Evolutionary conservation across 92 coral and sea anemone species (phyloP), one percentile per base, ranked within the genome.

Genomic region (Epizoanthus scotinus): DNA sequence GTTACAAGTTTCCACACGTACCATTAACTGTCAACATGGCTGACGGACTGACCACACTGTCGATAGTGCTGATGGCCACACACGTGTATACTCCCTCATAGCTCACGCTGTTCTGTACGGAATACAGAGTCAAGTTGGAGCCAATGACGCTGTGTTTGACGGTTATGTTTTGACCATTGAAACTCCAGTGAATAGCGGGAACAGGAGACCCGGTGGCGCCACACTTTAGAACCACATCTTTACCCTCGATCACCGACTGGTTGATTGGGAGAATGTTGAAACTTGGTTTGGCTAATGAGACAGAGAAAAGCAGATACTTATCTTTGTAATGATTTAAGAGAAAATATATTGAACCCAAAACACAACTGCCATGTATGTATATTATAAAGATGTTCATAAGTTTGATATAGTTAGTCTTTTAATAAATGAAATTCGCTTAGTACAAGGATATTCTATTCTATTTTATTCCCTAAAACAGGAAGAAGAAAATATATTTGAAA

Each of bases 61-160:
- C 85, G 22, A 58, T 71, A 15, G 13, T 34, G 42, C 70, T 87
- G 42, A 27, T 29, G 17, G 87, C 90, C 69, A 60, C 63, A 68
- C 90, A 87, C 44, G 79, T 75, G 75, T 87, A 87, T 8, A 22
- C 27, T 4, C 90, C 90, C 59, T 87, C 90, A 64, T 83, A 87
- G 22, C 31, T 58, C 57, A 57, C 61, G 25, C 70, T 86, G 81
- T 87, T 87, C 82, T 87, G 82, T 19, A 87, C 90, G 1, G 75
- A 58, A 61, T 82, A 20, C 22, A 87, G 81, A 53, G 65, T 47
- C 50, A 87, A 65, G 53, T 86, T 87, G 40, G 81, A 83, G 53
- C 81, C 84, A 14, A 9, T 50, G 74, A 83, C 38, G 27, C 9
- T 29, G 13, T 77, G 58, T 14, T 86, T 86, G 75, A 86, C 84